Conservation (phyloP, 2,888 invertebrate genomes). For the Blastobasis lacticolella region DNA sequence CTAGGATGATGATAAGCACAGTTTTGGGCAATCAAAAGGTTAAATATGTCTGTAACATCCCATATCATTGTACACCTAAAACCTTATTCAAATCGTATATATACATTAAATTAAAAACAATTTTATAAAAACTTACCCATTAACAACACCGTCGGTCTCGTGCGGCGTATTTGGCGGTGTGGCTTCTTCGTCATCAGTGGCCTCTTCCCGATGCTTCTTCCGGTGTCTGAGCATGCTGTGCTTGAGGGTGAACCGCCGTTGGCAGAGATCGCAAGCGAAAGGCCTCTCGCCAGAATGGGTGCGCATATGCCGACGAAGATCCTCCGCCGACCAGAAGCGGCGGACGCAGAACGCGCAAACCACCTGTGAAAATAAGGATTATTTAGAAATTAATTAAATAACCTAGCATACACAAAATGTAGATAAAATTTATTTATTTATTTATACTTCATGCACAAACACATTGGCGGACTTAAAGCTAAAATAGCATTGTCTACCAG, state of each 20-base stretch:
- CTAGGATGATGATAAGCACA: no score
- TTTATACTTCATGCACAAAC: no score
- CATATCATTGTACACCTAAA: no score
- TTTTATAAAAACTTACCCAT: conserved; percentile 55
- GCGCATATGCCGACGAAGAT: conserved; percentile 93
- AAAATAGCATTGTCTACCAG: no score
- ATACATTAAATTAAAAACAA: no score
- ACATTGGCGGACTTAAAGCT: no score
- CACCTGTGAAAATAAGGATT: conserved; percentile 59
- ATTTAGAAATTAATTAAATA: no score
- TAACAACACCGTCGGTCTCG: conserved; percentile 50
- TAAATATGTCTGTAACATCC: no score
- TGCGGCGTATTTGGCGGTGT: conserved; percentile 59
- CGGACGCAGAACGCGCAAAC: conserved; percentile 95
- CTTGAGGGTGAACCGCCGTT: conserved; percentile 91
- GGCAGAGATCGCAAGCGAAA: conserved; percentile 92
- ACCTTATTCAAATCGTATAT: no score
- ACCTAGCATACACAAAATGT: no score
- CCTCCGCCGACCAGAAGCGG: conserved; percentile 96
- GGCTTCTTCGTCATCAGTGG: conserved; percentile 72
- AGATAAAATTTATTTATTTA: no score
- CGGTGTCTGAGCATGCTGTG: conserved; percentile 96
- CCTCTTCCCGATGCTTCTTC: conserved; percentile 84
- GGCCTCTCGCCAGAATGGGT: conserved; percentile 95
- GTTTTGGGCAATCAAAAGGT: no score